These are phyloP conservation scores for Amblyopsis hoosieri DNA, from an alignment of 2,797 vertebrate species.

Conservation along the genomic window DNA sequence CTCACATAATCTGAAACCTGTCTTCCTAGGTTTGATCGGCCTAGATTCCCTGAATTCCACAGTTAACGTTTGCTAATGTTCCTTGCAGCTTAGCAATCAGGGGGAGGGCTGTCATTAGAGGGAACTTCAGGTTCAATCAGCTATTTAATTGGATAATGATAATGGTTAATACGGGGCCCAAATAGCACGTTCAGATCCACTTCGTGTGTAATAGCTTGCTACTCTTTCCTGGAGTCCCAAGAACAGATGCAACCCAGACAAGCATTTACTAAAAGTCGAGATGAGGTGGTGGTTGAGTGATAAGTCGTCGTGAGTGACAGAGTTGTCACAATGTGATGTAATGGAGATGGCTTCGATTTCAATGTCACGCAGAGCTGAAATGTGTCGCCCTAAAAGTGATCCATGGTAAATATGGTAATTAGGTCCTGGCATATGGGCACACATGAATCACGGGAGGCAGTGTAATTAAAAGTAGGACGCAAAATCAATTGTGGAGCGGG, in stretches of 20 bases:
- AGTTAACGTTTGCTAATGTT: constrained; percentile 59
- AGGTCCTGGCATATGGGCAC: constrained; percentile 11
- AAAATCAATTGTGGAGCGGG: constrained; percentile 38
- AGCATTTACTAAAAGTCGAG: not conserved
- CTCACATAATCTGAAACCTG: constrained; percentile 5
- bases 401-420: constrained; percentile 28
- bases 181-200: constrained; percentile 17
- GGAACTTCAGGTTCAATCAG: constrained; percentile 49
- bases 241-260: not conserved
- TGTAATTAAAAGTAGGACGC: constrained; percentile 39
- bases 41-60: constrained; percentile 27
- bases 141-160: constrained; percentile 62
- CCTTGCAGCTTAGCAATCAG: constrained; percentile 42
- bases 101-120: constrained; percentile 46
- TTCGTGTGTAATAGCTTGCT: constrained; percentile 17
- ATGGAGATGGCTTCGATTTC: constrained; percentile 53
- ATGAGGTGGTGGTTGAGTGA: not conserved
- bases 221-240: not conserved
- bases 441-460: constrained; percentile 47
- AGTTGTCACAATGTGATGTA: constrained; percentile 52
- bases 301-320: constrained; percentile 20
- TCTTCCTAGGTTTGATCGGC: constrained; percentile 25
- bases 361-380: constrained; percentile 26
- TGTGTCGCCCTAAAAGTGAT: constrained; percentile 33
- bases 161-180: constrained; percentile 46